Conservation (phyloP, 2,888 invertebrate species). For the Drepanosiphum platanoidis region DNA sequence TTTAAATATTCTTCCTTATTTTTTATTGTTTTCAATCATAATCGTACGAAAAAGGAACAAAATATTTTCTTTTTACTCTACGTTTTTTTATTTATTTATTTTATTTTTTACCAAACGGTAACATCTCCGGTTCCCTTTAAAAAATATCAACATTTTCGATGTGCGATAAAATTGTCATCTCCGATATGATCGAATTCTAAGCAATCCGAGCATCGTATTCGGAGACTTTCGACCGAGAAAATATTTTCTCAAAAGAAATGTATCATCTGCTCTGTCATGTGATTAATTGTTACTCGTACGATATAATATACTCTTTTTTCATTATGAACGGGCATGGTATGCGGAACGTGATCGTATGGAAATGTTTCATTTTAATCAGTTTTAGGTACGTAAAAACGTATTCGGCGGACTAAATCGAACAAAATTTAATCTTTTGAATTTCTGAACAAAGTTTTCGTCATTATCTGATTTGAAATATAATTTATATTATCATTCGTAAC, state of each 20-base stretch:
- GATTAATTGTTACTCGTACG: slow-evolving; percentile 13
- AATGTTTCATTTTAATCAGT: no score
- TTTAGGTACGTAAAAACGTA: no score
- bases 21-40: slow-evolving; percentile 44
- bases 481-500: not conserved
- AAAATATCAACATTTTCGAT: slow-evolving; percentile 2
- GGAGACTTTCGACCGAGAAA: not conserved
- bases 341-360: no score
- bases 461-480: not conserved
- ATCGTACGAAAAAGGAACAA: not conserved
- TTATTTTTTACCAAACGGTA: not conserved
- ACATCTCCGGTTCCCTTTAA: not conserved
- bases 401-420: not conserved
- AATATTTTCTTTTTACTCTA: not conserved
- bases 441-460: not conserved
- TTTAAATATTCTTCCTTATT: slow-evolving; percentile 14
- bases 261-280: not conserved
- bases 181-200: slow-evolving; percentile 3
- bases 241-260: not conserved
- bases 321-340: no score
- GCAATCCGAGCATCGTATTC: not conserved
- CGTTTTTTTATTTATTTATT: not conserved
- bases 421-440: not conserved
- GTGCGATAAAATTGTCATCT: slow-evolving; percentile 15
- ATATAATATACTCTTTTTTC: no score